Percentiles rank a stretch among this genome's conserved stretches.
These are phyloP conservation scores for Perdita meconis DNA, from an alignment of 2,888 invertebrate genomes.

Conservation along the genomic window DNA sequence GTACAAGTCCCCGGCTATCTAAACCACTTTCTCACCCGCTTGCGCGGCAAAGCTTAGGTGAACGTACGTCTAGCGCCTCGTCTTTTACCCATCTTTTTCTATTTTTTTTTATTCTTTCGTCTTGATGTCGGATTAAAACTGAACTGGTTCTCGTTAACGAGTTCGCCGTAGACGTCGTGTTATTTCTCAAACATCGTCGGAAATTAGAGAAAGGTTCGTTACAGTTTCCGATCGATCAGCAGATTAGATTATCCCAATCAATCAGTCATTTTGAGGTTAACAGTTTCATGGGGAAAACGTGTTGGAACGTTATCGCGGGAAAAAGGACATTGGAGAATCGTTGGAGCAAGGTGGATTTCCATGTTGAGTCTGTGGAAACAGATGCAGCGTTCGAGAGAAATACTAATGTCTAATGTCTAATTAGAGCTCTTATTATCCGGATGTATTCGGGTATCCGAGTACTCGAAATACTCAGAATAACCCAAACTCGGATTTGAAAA, in stretches of 20 bases:
- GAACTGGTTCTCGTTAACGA: slow-evolving; percentile 36
- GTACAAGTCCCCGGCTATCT: slow-evolving; percentile 37
- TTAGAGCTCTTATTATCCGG: too few species aligned
- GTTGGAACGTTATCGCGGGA: neutral
- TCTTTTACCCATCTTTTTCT: neutral
- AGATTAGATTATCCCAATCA: slow-evolving; percentile 22
- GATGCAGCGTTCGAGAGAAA: too few species aligned
- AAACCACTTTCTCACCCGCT: slow-evolving; percentile 44
- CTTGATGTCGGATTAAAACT: too few species aligned
- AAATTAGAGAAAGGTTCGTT: slow-evolving; percentile 47
- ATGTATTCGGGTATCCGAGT: too few species aligned
- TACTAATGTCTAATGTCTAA: too few species aligned
- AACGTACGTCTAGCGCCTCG: slow-evolving; percentile 12
- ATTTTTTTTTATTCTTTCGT: too few species aligned
- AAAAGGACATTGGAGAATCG: neutral
- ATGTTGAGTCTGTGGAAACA: too few species aligned
- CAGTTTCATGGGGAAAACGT: slow-evolving; percentile 26
- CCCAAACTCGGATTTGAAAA: too few species aligned
- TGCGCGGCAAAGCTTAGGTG: slow-evolving; percentile 21
- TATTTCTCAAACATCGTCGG: slow-evolving; percentile 13
- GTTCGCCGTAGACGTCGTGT: neutral
- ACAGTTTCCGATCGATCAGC: slow-evolving; percentile 16
- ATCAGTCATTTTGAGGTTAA: slow-evolving; percentile 37
- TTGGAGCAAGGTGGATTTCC: too few species aligned
- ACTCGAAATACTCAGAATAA: too few species aligned